These are phyloP conservation scores for Archips xylosteana DNA, from an alignment of 2,888 invertebrate genomes.

Conservation along the genomic window DNA sequence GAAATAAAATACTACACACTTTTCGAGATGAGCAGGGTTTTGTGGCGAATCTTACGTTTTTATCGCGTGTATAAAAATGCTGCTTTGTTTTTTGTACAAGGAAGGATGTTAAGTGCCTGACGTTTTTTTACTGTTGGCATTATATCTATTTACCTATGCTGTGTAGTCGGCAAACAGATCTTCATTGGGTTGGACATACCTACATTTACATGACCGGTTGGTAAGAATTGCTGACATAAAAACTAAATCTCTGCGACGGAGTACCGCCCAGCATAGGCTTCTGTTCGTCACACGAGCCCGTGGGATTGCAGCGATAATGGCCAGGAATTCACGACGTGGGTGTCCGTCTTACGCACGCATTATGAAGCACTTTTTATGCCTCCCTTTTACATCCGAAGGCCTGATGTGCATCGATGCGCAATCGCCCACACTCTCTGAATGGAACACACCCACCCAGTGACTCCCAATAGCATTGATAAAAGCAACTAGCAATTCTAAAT, in stretches of 20 bases:
- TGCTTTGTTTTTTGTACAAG: not conserved
- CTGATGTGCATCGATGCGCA: conserved; percentile 68
- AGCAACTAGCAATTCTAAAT: conserved; percentile 7
- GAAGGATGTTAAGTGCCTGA: conserved; percentile 8
- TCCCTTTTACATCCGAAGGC: conserved; percentile 56
- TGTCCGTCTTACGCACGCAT: conserved; percentile 72
- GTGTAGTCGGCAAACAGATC: not conserved
- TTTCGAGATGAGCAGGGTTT: conserved; percentile 49
- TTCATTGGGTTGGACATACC: not conserved
- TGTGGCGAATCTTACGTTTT: conserved; percentile 45
- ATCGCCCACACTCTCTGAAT: conserved; percentile 73
- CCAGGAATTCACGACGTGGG: conserved; percentile 77
- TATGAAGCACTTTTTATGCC: conserved; percentile 74
- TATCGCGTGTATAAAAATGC: conserved; percentile 21
- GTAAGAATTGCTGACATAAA: conserved; percentile 67
- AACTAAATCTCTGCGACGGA: conserved; percentile 65
- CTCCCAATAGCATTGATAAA: conserved; percentile 43
- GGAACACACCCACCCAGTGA: conserved; percentile 68
- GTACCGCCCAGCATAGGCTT: conserved; percentile 74
- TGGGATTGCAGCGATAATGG: conserved; percentile 75
- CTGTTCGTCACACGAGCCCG: conserved; percentile 78
- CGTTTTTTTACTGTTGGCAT: conserved; percentile 3
- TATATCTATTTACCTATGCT: not conserved
- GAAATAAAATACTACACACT: conserved; percentile 54
- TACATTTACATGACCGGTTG: conserved; percentile 43